Evolutionary conservation across 2,113 vertebrate species (phyloP).

Genomic region (Suricata suricatta): DNA sequence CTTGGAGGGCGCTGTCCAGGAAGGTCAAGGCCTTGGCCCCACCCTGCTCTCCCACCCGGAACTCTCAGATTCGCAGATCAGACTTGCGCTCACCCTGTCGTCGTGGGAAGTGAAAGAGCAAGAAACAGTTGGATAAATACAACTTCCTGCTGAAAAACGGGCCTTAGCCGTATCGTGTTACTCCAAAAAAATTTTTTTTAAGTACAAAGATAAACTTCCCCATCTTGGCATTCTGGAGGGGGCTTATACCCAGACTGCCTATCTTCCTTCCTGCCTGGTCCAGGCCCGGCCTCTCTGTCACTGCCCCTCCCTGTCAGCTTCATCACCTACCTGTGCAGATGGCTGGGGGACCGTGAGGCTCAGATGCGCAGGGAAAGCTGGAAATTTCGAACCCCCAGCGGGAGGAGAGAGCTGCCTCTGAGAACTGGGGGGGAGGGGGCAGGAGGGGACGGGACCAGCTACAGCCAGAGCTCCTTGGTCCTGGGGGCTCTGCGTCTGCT

Average conservation of each 20-base stretch:
- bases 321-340: neutral
- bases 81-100: neutral
- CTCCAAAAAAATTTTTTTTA: neutral
- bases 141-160: neutral
- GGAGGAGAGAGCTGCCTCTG: neutral
- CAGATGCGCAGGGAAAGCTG: neutral
- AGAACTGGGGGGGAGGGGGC: neutral
- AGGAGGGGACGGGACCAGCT: neutral
- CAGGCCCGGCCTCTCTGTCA: neutral
- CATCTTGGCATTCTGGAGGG: neutral
- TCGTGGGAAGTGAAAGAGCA: neutral
- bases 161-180: neutral
- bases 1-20: neutral
- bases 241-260: neutral
- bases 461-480: neutral
- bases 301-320: neutral
- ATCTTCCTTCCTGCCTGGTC: neutral
- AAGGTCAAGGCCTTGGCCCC: too few relatives aligned
- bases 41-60: accelerated
- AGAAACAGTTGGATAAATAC: conserved; percentile 5
- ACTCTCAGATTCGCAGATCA: neutral
- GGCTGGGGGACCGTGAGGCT: neutral
- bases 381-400: accelerated
- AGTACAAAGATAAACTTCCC: neutral
- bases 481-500: neutral